These are phyloP conservation scores for Sus cebifrons DNA, from an alignment of 2,797 vertebrate genomes.

Conservation along the genomic window DNA sequence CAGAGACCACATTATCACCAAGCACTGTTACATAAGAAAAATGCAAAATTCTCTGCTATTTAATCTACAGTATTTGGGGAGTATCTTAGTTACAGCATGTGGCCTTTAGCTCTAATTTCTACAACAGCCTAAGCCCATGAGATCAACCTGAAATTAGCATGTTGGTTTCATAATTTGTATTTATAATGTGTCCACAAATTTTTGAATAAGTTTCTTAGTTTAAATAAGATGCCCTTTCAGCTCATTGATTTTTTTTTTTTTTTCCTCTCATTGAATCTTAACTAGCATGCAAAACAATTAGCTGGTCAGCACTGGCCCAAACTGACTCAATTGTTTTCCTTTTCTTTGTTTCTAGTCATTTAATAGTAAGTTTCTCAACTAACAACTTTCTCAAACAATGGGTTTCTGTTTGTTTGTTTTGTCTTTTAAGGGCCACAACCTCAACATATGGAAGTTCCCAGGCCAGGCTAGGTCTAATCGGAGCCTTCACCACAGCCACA, in stretches of 20 bases:
- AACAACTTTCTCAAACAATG: background rate
- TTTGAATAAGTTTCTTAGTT: conserved; percentile 26
- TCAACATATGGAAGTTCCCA: too few relatives aligned
- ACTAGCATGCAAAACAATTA: conserved; percentile 62
- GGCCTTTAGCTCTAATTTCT: background rate
- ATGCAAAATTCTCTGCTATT: background rate
- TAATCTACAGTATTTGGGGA: background rate
- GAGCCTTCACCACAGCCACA: too few relatives aligned
- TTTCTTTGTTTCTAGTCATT: background rate
- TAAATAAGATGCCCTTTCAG: conserved; percentile 52
- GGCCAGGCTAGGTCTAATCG: too few relatives aligned
- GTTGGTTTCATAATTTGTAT: background rate
- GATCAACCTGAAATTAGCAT: background rate
- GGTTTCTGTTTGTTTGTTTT: too few relatives aligned
- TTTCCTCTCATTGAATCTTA: conserved; percentile 7
- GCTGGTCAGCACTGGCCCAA: background rate
- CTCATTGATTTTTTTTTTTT: conserved; percentile 28
- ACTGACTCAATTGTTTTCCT: conserved; percentile 48
- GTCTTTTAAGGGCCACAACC: too few relatives aligned
- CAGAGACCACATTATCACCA: background rate
- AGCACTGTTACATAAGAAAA: background rate
- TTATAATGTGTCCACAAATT: conserved; percentile 42
- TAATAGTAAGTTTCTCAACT: conserved; percentile 42
- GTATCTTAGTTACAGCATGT: background rate
- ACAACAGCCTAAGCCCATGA: background rate